Conservation (phyloP, 1,140 invertebrate genomes). For the Drosophila pachea region DNA sequence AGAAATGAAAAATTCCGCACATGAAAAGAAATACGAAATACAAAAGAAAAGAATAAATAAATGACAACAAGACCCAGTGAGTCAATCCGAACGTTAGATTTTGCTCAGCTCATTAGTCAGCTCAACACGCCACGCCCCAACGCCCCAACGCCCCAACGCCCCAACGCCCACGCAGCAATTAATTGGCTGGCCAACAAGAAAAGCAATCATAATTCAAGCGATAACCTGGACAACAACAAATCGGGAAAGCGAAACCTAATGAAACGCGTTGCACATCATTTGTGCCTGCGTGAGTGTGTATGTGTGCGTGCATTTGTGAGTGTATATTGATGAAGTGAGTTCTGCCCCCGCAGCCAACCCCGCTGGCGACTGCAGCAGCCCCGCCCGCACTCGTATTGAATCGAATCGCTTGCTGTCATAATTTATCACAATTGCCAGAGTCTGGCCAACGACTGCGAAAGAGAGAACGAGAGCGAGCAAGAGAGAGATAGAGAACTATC, state of each 20-base stretch:
- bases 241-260: conserved; percentile 45
- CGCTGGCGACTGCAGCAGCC: background rate
- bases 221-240: conserved; percentile 8
- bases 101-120: conserved; percentile 52
- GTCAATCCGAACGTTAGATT: background rate
- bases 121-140: conserved; percentile 15
- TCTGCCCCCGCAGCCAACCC: conserved; percentile 5
- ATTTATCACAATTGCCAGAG: conserved; percentile 72
- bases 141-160: background rate
- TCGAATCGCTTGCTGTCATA: conserved; percentile 52
- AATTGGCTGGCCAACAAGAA: conserved; percentile 43
- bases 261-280: conserved; percentile 34
- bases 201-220: conserved; percentile 2
- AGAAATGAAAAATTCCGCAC: conserved; percentile 28
- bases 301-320: conserved; percentile 13
- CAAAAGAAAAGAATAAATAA: conserved; percentile 9
- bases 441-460: background rate
- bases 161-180: conserved; percentile 39
- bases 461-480: background rate
- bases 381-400: conserved; percentile 9
- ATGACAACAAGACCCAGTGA: background rate
- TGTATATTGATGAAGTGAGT: background rate
- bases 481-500: background rate
- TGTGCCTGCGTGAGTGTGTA: conserved; percentile 10
- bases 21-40: conserved; percentile 23